Percentiles rank a stretch among this genome's conserved stretches.
Conservation (phyloP, 2,797 vertebrate genomes). For the Chiloscyllium punctatum region DNA sequence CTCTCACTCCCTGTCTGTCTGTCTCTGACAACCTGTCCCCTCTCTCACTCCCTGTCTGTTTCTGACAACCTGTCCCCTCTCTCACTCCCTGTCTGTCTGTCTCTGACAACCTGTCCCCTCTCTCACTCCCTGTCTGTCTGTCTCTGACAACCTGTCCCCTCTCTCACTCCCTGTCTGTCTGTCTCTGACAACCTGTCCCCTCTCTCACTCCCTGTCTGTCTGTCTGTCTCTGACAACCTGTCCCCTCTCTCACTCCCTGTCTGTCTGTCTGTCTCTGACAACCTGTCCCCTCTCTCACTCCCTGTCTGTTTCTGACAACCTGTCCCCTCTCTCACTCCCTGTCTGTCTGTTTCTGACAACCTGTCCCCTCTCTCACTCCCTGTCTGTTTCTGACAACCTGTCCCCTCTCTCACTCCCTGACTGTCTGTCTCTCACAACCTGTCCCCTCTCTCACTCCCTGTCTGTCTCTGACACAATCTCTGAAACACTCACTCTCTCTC, state of each 20-base stretch:
- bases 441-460: neutral
- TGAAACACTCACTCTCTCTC: neutral
- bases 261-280: too few relatives aligned
- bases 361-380: too few relatives aligned
- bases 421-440: neutral
- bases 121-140: constrained; percentile 42
- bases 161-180: constrained; percentile 42
- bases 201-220: neutral
- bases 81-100: neutral
- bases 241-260: neutral
- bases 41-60: neutral
- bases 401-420: too few relatives aligned
- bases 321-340: neutral
- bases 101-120: too few relatives aligned
- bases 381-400: neutral
- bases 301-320: too few relatives aligned
- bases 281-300: neutral
- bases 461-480: too few relatives aligned
- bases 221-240: too few relatives aligned
- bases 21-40: too few relatives aligned
- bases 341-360: neutral
- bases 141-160: too few relatives aligned
- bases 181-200: neutral
- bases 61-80: too few relatives aligned
- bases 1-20: neutral